Base-by-base conservation (phyloP, 1,140 invertebrate species). In the Drosophila auraria region DNA sequence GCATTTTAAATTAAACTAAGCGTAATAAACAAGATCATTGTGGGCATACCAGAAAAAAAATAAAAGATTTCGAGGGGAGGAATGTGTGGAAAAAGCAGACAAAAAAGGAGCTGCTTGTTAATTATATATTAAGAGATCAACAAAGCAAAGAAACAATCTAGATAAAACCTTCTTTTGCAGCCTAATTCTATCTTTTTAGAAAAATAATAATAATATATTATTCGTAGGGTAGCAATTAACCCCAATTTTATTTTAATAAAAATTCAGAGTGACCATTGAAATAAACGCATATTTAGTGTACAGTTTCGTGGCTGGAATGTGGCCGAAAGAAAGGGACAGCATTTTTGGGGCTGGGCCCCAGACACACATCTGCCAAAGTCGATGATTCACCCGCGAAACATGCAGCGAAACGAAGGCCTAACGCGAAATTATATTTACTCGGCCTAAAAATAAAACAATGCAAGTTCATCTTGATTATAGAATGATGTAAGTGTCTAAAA, bases 1-100 rank as follows among this genome's bases (percentile, higher is more conserved):
- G 53, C 64, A 47, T 71, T 60, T 86, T 76, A 83, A 87, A 80
- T 78, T 80, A 80, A 83, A 77, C 61, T 80, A 79, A 83, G 74
- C 77, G 77, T 80, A 74, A 71, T 53, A 73, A 77, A 77, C 65
- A 78, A 78, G 83, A 79, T 68, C 75, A 62, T 68, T 61, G 47
- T 49, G 27, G 50, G 50, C 20, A 71, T 33, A 38, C 51, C 40
- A 30, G 12, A 44, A 38, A 27, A 27, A 20, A 20, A 15, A 38
- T 23, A 11, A 27, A 9, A 25, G 17, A 60, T 30, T 47, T 17
- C 11, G 2, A 9, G 23, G 38, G 15, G n/a, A 15, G 27, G 14
- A 54, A 53, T 54, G 12, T 14, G 1, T 0, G 12, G 36, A 12
- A 5, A 5, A 14, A 14, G 4, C 33, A 36, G 11, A 12, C 5